Evolutionary conservation across 1,140 invertebrate species (phyloP).

Genomic region (Philotrypesis tridentata): DNA sequence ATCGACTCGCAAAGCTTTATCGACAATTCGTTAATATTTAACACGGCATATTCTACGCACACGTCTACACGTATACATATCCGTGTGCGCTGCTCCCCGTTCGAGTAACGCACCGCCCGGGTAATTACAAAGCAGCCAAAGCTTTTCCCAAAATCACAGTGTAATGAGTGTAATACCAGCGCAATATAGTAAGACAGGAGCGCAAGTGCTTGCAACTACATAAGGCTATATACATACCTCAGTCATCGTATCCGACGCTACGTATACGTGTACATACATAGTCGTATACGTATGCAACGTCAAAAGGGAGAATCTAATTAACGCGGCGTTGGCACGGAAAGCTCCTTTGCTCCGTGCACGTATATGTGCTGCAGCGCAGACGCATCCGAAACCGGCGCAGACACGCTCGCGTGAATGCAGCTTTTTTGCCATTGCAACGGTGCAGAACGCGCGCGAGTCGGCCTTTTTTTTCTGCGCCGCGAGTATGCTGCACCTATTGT

Average conservation of each 20-base stretch:
- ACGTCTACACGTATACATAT: background rate
- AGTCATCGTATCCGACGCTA: background rate
- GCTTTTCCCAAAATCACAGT: too few relatives aligned
- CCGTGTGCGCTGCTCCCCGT: too few relatives aligned
- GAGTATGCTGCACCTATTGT: constrained; percentile 22
- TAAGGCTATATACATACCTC: too few relatives aligned
- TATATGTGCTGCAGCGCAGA: background rate
- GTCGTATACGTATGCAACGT: background rate
- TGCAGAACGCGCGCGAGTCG: background rate
- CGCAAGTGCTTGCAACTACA: too few relatives aligned
- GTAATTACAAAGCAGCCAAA: too few relatives aligned
- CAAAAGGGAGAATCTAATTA: constrained; percentile 37
- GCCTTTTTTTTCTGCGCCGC: constrained; percentile 18
- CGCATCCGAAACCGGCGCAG: background rate
- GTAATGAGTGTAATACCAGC: too few relatives aligned
- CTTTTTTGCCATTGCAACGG: constrained; percentile 38
- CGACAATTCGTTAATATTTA: background rate
- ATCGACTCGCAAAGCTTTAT: background rate
- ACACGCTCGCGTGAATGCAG: background rate
- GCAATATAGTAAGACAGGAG: too few relatives aligned
- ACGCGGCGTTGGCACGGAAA: background rate
- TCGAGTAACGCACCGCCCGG: background rate
- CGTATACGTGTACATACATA: too few relatives aligned
- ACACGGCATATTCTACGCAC: background rate
- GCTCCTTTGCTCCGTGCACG: background rate